Evolutionary conservation across 2,113 vertebrate genomes (phyloP), one percentile per base, ranked within the genome.

Genomic region (Brachyhypopomus gauderio): DNA sequence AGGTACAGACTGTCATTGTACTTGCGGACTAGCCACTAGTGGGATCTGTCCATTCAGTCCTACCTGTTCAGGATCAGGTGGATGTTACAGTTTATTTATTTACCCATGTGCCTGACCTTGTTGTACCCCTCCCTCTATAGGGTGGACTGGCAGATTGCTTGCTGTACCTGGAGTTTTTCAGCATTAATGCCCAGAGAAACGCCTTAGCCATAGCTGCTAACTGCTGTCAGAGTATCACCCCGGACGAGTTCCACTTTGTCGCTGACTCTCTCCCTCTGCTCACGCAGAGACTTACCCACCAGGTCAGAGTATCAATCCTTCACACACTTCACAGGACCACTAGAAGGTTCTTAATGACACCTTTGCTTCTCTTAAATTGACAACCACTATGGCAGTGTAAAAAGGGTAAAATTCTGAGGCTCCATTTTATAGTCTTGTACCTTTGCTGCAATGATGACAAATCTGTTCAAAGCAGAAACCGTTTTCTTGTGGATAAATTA

Each of bases 181-280:
- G 98, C 92, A 99, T 99, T 92, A 99, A 99, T 86, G 98, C 98
- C 88, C 98, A 99, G 93, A 96, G 98, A 92, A 99, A 99, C 60
- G 98, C 98, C 3, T 90, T 99, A 89, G 98, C 98, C 86, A 99
- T 99, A 45, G 97, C 98, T 86, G 97, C 97, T 83, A 99, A 99
- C 92, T 99, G 98, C 93, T 99, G 98, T 90, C 98, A 99, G 93
- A 99, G 97, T 86, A 98, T 99, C 87, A 98, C 97, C 22, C 95
- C 97, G 77, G 97, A 99, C 77, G 98, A 99, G 90, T 99, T 99
- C 91, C 97, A 99, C 94, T 99, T 99, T 91, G 98, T 99, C 83
- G 96, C 96, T 69, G 97, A 99, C 89, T 99, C 98, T 79, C 93
- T 99, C 86, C 97, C 97, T 52, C 90, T 99, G 90, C 94, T 99